Conservation (phyloP, 2,113 vertebrate genomes). For the Glaucidium brasilianum region DNA sequence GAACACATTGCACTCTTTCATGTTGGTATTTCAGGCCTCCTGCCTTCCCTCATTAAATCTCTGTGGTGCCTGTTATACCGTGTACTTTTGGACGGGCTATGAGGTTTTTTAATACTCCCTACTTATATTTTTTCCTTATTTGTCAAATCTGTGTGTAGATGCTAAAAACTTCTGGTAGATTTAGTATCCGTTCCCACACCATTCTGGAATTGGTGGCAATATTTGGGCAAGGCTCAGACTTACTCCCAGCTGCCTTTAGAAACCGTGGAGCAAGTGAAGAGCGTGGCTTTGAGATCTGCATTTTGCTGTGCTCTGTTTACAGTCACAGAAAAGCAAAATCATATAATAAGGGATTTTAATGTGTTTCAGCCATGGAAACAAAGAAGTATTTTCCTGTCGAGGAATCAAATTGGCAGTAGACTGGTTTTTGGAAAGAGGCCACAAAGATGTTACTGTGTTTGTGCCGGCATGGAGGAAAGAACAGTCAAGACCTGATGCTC, state of each 20-base stretch:
- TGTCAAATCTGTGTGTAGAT: background rate
- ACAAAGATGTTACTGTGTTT: slow-evolving; percentile 94
- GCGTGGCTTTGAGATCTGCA: background rate
- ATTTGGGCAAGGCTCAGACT: background rate
- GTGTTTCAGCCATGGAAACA: slow-evolving; percentile 93
- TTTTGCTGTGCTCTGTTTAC: background rate
- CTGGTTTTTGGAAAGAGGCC: slow-evolving; percentile 95
- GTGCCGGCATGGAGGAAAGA: slow-evolving; percentile 98
- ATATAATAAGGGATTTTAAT: background rate
- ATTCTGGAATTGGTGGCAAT: background rate
- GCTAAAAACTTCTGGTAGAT: background rate
- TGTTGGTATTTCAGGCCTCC: background rate
- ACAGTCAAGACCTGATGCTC: slow-evolving; percentile 93
- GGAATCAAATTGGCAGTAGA: slow-evolving; percentile 96
- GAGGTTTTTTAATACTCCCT: background rate
- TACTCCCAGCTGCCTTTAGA: background rate
- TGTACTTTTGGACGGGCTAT: background rate
- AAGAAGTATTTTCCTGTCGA: slow-evolving; percentile 98
- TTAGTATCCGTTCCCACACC: background rate
- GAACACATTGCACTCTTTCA: background rate
- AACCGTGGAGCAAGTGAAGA: background rate
- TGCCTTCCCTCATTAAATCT: background rate
- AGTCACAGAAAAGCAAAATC: background rate
- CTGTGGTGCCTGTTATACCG: background rate
- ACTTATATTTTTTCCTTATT: background rate